Evolutionary conservation across 2,113 vertebrate species (phyloP).

Genomic region (Aldabrachelys gigantea): DNA sequence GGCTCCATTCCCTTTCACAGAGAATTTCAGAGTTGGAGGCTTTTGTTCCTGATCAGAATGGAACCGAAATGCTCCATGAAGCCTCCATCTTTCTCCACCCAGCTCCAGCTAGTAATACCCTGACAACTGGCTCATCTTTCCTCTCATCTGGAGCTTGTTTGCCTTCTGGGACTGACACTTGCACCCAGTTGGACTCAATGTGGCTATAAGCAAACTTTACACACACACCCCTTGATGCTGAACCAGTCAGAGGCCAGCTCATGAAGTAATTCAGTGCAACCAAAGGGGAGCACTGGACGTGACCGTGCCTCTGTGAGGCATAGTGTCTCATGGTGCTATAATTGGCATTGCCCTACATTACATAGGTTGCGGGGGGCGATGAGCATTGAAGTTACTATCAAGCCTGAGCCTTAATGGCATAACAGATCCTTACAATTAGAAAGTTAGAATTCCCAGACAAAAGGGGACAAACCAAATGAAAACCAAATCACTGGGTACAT

Average conservation of each 20-base stretch:
- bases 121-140: background rate
- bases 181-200: background rate
- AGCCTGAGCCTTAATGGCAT: background rate
- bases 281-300: background rate
- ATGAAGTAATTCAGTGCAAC: background rate
- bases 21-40: background rate
- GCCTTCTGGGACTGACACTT: background rate
- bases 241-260: background rate
- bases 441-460: background rate
- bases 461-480: accelerated
- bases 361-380: background rate
- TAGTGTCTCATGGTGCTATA: background rate
- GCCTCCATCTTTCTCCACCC: background rate
- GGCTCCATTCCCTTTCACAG: background rate
- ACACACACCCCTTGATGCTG: background rate
- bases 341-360: background rate
- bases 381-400: background rate
- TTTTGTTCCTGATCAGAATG: background rate
- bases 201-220: background rate
- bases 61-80: background rate
- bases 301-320: background rate
- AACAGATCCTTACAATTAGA: background rate
- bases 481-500: accelerated
- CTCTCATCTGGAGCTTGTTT: background rate
- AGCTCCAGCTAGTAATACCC: background rate